Conservation (phyloP, 2,797 vertebrate genomes). For the Enteromius unitaeniatus region DNA sequence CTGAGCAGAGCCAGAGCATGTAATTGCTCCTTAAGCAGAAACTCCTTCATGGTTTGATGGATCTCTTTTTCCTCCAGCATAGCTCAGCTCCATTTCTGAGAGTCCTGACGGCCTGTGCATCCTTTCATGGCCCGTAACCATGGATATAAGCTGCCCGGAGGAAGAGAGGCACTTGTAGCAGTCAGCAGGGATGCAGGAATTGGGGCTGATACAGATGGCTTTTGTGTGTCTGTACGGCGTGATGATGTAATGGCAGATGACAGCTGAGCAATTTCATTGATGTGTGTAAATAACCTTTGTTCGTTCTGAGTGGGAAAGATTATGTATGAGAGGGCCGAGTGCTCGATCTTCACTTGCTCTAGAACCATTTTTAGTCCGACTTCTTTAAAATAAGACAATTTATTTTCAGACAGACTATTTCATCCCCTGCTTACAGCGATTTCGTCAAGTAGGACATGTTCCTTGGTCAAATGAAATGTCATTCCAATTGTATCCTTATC, state of each 20-base stretch:
- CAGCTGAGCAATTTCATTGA: conserved; percentile 52
- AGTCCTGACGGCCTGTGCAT: conserved; percentile 24
- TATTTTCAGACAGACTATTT: conserved; percentile 24
- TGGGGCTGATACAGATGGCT: conserved; percentile 32
- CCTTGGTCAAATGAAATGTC: background rate
- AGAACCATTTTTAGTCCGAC: background rate
- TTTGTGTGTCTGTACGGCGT: conserved; percentile 21
- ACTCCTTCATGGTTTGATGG: conserved; percentile 40
- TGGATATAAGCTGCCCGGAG: conserved; percentile 41
- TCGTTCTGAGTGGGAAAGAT: conserved; percentile 24
- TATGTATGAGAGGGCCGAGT: background rate
- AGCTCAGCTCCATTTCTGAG: conserved; percentile 29
- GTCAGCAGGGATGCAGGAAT: conserved; percentile 37
- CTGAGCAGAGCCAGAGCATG: background rate
- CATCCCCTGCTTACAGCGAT: conserved; percentile 5
- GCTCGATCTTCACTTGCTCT: background rate
- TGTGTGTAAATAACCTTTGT: conserved; percentile 54
- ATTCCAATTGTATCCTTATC: background rate
- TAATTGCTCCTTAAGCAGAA: conserved; percentile 43
- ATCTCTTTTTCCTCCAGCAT: conserved; percentile 32
- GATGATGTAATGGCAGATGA: conserved; percentile 53
- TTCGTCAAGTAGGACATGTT: conserved; percentile 10
- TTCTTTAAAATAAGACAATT: conserved; percentile 18
- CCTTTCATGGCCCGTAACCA: conserved; percentile 34
- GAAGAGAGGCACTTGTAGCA: conserved; percentile 19